Conservation (phyloP, 2,113 vertebrate genomes). For the Zingel zingel region DNA sequence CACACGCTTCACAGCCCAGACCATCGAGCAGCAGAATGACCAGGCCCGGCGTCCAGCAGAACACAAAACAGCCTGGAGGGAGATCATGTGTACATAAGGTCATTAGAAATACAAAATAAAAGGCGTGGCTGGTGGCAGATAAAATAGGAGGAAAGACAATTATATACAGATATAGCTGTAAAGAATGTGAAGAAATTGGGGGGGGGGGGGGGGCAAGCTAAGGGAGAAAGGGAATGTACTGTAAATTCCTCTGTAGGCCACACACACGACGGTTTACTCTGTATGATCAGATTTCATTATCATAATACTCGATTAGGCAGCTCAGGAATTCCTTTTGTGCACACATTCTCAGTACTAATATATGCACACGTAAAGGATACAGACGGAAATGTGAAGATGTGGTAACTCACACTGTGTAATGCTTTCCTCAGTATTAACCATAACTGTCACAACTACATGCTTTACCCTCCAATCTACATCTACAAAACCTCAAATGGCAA, state of each 20-base stretch:
- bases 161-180: no score
- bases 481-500: background rate
- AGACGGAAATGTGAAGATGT: conserved; percentile 24
- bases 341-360: conserved; percentile 62
- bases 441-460: conserved; percentile 1
- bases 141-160: conserved; percentile 22
- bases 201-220: background rate
- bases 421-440: background rate
- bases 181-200: conserved; percentile 53
- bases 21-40: conserved; percentile 90
- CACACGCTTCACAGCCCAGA: background rate
- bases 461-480: background rate
- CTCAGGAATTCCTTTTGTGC: conserved; percentile 62
- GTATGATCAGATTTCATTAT: conserved; percentile 72
- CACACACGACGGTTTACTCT: conserved; percentile 63
- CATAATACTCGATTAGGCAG: conserved; percentile 60
- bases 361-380: conserved; percentile 39
- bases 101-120: background rate
- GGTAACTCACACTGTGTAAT: background rate
- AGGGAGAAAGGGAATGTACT: conserved; percentile 37
- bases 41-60: conserved; percentile 93
- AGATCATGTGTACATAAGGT: conserved; percentile 3
- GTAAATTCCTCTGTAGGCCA: conserved; percentile 49
- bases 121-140: background rate
- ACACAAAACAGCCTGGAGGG: conserved; percentile 80